phyloP scores from a whole-genome alignment of 1,140 invertebrate genomes.

The Pseudoatta argentina region DNA sequence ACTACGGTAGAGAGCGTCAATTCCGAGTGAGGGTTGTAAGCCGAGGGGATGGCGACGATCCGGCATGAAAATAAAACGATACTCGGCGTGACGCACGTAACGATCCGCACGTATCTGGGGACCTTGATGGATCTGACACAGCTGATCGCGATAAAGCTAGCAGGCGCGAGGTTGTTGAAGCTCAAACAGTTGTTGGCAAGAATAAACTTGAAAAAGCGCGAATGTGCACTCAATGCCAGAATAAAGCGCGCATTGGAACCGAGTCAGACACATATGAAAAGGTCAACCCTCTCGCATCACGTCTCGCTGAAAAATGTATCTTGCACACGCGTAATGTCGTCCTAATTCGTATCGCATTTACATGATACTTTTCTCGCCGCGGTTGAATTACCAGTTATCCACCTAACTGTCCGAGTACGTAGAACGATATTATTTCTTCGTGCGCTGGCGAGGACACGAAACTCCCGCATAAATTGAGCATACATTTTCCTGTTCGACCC shows the following conservation, averaged over 20 bases:
- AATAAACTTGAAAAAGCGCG: constrained; percentile 47
- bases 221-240: constrained; percentile 54
- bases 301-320: neutral
- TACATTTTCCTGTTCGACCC: constrained; percentile 16
- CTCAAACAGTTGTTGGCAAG: constrained; percentile 31
- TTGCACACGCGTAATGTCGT: neutral
- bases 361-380: constrained; percentile 23
- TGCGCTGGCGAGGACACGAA: neutral
- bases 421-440: constrained; percentile 23
- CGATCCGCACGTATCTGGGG: constrained; percentile 11
- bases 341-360: constrained; percentile 51
- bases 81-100: constrained; percentile 38
- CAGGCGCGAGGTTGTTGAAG: neutral
- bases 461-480: constrained; percentile 14
- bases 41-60: constrained; percentile 37
- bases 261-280: constrained; percentile 61
- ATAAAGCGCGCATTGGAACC: constrained; percentile 61
- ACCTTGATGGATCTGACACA: constrained; percentile 61
- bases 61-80: constrained; percentile 57
- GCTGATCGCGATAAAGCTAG: constrained; percentile 52
- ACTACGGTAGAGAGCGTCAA: neutral
- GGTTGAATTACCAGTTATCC: neutral
- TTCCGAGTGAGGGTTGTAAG: neutral
- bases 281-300: constrained; percentile 19
- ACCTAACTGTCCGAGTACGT: neutral